Conservation (phyloP, 2,113 vertebrate genomes). For the Gambusia affinis region DNA sequence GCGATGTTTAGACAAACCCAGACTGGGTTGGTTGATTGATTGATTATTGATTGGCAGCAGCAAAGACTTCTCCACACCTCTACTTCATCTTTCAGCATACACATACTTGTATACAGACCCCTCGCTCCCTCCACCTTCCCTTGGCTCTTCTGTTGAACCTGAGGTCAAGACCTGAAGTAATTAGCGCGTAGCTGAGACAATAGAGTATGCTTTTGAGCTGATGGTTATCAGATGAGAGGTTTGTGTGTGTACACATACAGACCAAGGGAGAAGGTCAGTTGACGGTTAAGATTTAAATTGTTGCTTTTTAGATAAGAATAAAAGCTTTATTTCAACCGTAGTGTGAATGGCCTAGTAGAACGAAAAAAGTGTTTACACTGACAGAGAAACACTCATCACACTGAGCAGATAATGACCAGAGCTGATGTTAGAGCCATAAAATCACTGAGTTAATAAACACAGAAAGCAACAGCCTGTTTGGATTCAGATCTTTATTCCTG, state of each 20-base stretch:
- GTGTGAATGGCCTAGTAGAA: constrained; percentile 56
- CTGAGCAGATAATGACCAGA: constrained; percentile 60
- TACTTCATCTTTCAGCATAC: constrained; percentile 1
- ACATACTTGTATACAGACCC: constrained; percentile 29
- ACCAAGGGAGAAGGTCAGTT: constrained; percentile 3
- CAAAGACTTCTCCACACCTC: constrained; percentile 54
- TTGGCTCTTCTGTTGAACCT: constrained; percentile 53
- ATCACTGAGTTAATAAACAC: constrained; percentile 32
- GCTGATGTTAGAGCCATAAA: constrained; percentile 53
- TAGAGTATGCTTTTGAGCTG: constrained; percentile 63
- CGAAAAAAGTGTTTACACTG: constrained; percentile 53
- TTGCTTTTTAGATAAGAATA: background rate
- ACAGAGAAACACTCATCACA: constrained; percentile 65
- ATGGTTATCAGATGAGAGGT: constrained; percentile 65
- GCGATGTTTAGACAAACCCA: constrained; percentile 41
- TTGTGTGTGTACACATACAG: constrained; percentile 16
- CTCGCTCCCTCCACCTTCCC: constrained; percentile 19
- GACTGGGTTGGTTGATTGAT: background rate
- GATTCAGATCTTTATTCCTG: constrained; percentile 12
- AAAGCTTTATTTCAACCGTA: constrained; percentile 47
- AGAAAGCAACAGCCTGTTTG: constrained; percentile 10
- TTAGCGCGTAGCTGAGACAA: constrained; percentile 77
- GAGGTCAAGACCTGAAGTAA: constrained; percentile 72
- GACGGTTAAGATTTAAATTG: constrained; percentile 10
- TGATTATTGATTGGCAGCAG: constrained; percentile 73